Evolutionary conservation across 2,797 vertebrate species (phyloP).

Genomic region (Morelia viridis): DNA sequence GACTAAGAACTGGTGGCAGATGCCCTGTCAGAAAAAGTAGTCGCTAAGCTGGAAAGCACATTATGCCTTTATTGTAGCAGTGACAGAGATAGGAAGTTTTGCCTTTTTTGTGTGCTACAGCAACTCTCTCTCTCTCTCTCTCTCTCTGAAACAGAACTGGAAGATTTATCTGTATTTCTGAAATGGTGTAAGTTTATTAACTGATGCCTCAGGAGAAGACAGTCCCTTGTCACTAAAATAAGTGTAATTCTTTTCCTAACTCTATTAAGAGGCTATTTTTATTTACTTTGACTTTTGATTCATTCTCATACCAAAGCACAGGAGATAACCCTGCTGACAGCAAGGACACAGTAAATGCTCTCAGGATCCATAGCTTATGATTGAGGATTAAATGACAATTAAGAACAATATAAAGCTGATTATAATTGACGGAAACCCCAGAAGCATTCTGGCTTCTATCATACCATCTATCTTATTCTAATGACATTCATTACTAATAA

Average conservation of each 20-base stretch:
- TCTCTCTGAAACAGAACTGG: not conserved
- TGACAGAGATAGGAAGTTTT: not conserved
- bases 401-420: slow-evolving; percentile 74
- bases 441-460: slow-evolving; percentile 55
- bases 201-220: slow-evolving; percentile 22
- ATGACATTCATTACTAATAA: slow-evolving; percentile 55
- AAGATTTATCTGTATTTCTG: slow-evolving; percentile 18
- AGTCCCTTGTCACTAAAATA: slow-evolving; percentile 24
- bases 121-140: not conserved
- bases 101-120: not conserved
- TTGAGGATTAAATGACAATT: slow-evolving; percentile 71
- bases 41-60: not conserved
- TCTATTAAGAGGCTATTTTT: slow-evolving; percentile 25
- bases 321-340: slow-evolving; percentile 36
- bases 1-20: not conserved
- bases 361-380: slow-evolving; percentile 46
- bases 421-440: slow-evolving; percentile 70
- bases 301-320: not conserved
- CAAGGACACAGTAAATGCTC: slow-evolving; percentile 47
- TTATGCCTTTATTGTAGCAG: not conserved
- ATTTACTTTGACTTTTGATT: slow-evolving; percentile 38
- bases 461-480: slow-evolving; percentile 41
- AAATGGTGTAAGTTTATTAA: slow-evolving; percentile 30
- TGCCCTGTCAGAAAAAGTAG: not conserved
- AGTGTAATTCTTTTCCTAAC: not conserved